These are phyloP conservation scores for Megastigmus dorsalis DNA, from an alignment of 2,888 invertebrate genomes.

Conservation along the genomic window DNA sequence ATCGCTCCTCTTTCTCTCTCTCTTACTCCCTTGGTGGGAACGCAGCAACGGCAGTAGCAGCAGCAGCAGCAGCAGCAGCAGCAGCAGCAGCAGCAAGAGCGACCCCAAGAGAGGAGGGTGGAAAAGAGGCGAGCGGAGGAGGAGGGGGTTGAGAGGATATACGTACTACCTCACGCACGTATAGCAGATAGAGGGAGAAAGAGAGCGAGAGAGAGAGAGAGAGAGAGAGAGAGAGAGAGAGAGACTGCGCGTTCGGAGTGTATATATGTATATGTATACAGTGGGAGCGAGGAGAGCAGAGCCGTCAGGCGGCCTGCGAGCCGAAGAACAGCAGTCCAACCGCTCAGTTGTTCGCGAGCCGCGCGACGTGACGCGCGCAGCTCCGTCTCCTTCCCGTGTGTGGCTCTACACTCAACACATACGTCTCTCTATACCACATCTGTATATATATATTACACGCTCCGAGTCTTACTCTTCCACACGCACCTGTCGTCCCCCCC, in stretches of 20 bases:
- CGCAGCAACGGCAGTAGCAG: too few species aligned
- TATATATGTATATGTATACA: not conserved
- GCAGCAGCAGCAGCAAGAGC: too few species aligned
- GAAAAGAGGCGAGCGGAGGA: not conserved
- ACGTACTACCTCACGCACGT: too few species aligned
- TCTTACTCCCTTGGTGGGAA: too few species aligned
- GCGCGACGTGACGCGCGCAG: slow-evolving; percentile 60
- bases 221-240: slow-evolving; percentile 18
- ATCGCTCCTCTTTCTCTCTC: not conserved
- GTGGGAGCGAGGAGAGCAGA: not conserved
- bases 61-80: too few species aligned
- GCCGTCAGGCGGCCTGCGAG: not conserved
- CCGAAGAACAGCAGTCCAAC: slow-evolving; percentile 54
- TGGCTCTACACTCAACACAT: too few species aligned
- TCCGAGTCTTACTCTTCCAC: too few species aligned
- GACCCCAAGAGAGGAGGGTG: slow-evolving; percentile 15
- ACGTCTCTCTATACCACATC: too few species aligned
- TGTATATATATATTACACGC: too few species aligned
- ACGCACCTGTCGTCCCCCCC: not conserved
- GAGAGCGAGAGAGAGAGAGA: slow-evolving; percentile 41
- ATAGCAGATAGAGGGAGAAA: slow-evolving; percentile 22
- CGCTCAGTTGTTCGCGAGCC: slow-evolving; percentile 69
- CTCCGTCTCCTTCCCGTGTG: not conserved
- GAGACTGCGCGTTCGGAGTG: not conserved
- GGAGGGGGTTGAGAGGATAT: too few species aligned